These are phyloP conservation scores for Protaetia brevitarsis DNA, from an alignment of 1,140 invertebrate genomes.

Conservation along the genomic window DNA sequence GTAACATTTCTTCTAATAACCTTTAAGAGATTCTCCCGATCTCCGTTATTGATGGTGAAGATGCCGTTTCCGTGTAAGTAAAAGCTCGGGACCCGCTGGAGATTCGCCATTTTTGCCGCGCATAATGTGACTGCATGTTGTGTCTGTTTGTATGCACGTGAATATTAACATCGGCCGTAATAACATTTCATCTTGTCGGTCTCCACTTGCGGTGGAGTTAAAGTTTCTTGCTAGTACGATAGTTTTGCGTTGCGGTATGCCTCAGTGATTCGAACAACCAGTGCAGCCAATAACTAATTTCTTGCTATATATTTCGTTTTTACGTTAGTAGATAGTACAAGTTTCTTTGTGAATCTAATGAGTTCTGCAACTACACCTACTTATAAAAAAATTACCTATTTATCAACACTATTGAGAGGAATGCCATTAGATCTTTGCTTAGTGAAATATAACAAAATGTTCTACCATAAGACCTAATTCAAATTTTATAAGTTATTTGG, in stretches of 20 bases:
- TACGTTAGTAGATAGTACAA: too few species aligned
- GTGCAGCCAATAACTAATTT: neutral
- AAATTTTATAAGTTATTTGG: too few species aligned
- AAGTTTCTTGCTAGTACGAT: neutral
- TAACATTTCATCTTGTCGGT: constrained; percentile 13
- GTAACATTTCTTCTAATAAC: constrained; percentile 19
- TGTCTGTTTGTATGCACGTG: neutral
- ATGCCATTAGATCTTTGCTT: too few species aligned
- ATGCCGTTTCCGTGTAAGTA: constrained; percentile 7
- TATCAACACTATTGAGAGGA: too few species aligned
- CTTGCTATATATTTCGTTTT: too few species aligned
- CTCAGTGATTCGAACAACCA: constrained; percentile 10
- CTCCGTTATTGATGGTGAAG: constrained; percentile 8
- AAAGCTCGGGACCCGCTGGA: constrained; percentile 2
- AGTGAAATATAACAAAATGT: too few species aligned
- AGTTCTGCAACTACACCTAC: too few species aligned
- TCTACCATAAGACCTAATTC: too few species aligned
- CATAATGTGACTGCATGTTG: neutral
- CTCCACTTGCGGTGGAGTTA: neutral
- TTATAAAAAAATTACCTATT: too few species aligned
- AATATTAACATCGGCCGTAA: neutral
- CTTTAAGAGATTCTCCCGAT: constrained; percentile 10
- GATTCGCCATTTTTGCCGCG: constrained; percentile 1
- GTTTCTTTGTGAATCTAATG: too few species aligned
- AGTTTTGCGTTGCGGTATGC: neutral